Conservation (phyloP, 2,113 vertebrate genomes). For the Chaetura pelagica region DNA sequence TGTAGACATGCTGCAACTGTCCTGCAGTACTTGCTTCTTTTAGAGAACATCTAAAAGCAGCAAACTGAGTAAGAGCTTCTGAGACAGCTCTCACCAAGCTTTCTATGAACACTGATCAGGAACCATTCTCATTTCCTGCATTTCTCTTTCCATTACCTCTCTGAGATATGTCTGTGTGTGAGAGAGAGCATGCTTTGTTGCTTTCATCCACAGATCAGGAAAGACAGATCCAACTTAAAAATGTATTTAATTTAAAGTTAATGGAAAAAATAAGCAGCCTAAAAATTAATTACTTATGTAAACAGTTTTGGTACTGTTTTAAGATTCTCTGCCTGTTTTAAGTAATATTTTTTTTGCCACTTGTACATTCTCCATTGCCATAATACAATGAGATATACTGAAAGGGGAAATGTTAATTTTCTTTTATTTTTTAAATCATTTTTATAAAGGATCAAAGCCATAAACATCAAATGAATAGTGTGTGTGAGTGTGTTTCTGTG, state of each 20-base stretch:
- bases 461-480: accelerated
- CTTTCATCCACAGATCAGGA: background rate
- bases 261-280: background rate
- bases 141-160: background rate
- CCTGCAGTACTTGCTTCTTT: background rate
- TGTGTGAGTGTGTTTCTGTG: background rate
- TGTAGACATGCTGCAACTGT: background rate
- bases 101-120: background rate
- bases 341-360: background rate
- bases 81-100: background rate
- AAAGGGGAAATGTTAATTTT: background rate
- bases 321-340: background rate
- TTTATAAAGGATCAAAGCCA: background rate
- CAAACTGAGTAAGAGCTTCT: background rate
- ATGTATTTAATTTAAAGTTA: background rate
- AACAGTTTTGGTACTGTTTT: background rate
- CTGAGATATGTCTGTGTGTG: background rate
- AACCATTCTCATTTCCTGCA: background rate
- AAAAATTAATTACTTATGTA: background rate
- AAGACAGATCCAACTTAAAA: background rate
- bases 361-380: background rate
- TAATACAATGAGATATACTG: background rate
- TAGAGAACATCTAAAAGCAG: background rate
- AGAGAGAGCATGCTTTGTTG: background rate
- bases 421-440: background rate